Evolutionary conservation across 2,888 invertebrate species (phyloP).

Genomic region (Pristionchus arcanus): DNA sequence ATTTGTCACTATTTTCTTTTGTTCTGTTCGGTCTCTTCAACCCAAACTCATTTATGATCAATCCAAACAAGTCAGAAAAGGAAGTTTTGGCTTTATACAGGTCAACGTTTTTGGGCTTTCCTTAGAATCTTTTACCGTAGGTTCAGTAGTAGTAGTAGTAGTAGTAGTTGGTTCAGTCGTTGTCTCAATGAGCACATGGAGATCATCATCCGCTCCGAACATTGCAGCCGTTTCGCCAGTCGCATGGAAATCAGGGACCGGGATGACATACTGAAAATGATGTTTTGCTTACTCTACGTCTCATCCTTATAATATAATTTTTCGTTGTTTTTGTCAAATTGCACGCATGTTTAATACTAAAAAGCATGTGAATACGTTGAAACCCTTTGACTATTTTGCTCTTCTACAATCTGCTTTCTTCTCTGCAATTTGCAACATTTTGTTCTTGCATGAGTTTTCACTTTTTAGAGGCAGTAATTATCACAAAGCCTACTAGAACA

Average conservation of each 20-base stretch:
- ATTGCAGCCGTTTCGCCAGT: background rate
- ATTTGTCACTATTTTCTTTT: background rate
- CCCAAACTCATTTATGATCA: no score
- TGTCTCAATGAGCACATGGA: slow-evolving; percentile 22
- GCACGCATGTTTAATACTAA: no score
- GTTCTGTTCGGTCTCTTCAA: background rate
- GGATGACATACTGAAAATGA: background rate
- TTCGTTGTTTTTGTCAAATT: no score
- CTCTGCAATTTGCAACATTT: background rate
- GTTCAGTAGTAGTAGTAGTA: background rate
- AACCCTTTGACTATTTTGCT: background rate
- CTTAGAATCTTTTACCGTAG: no score
- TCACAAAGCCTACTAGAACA: no score
- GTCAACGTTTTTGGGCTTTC: no score
- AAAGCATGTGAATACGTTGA: background rate
- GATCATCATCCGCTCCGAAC: slow-evolving; percentile 14
- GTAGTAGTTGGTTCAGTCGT: background rate
- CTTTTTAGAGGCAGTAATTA: no score
- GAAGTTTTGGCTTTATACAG: no score
- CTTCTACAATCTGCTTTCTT: background rate
- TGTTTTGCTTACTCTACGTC: background rate
- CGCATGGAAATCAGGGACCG: slow-evolving; percentile 25
- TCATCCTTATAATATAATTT: background rate
- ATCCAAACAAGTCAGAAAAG: no score
- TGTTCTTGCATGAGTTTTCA: background rate